Evolutionary conservation across 2,888 invertebrate species (phyloP), one percentile per base, ranked within the genome.

Genomic region (Pseudanteris insignis): DNA sequence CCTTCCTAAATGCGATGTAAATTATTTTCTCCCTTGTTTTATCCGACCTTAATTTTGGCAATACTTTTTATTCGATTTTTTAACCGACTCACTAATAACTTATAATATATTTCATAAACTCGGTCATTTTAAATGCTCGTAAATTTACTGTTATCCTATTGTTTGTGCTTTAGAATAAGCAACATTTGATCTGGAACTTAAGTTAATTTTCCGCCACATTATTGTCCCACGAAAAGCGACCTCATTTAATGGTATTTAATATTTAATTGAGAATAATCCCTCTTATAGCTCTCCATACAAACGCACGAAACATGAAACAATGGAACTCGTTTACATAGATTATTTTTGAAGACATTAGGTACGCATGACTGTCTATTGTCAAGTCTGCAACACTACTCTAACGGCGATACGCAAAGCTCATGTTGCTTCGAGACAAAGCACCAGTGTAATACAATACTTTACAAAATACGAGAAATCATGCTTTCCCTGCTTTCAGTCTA

Each of bases 321-420:
- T 24, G 36, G 25, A 46, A 41, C 40, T 13, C 5, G 47, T 36
- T 44, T 61, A 57, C 46, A 41, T 50, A 41, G 30, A 61, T 50
- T 61, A 61, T 62, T 62, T 55, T 46, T 47, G 34, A 46, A 55
- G 40, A 57, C 57, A 40, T 55, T 53, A 40, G 50, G 32, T 38
- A 40, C 41, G 44, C 38, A 36, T 21, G 33, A 28, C 36, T 41
- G 30, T 40, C 36, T 46, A 55, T 62, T 57, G 43, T 51, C 46
- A 32, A 29, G 41, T 41, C 29, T 40, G 29, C 8, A 44, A 40
- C 48, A 18, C 12, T 13, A 30, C 11, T 38, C 5, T 18, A 48
- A 37, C 28, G n/a, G 18, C 26, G 26, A 21, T 48, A 36, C 28
- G 24, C 46, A 37, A 43, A 48, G 48, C 48, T 57, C 48, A 57